A percentile compares a stretch with the other conserved stretches of the same genome.
These are phyloP conservation scores for Aphelinus certus DNA, from an alignment of 1,140 invertebrate genomes.

Conservation along the genomic window DNA sequence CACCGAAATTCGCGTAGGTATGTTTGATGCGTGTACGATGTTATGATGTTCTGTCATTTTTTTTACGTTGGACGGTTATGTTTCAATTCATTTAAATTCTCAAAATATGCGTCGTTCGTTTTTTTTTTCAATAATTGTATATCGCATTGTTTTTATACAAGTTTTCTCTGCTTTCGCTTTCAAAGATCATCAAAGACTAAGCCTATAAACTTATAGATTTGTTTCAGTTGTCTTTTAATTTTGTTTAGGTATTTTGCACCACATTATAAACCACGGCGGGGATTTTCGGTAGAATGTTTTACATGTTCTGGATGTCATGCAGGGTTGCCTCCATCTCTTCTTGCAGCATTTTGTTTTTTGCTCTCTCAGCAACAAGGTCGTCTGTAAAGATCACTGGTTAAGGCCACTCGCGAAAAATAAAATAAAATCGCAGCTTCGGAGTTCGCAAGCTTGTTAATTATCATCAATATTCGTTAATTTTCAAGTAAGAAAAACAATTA, in stretches of 20 bases:
- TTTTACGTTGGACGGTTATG: neutral
- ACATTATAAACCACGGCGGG: conserved; percentile 50
- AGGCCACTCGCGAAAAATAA: conserved; percentile 47
- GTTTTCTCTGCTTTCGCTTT: conserved; percentile 12
- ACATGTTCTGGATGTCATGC: conserved; percentile 99
- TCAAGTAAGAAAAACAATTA: conserved; percentile 23
- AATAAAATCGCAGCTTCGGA: conserved; percentile 28
- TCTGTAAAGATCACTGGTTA: conserved; percentile 79
- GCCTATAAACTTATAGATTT: neutral
- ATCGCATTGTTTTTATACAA: neutral
- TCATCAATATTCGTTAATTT: conserved; percentile 9
- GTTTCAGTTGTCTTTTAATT: conserved; percentile 36
- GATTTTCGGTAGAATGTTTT: conserved; percentile 62
- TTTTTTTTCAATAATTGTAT: neutral
- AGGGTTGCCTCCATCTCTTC: conserved; percentile 99
- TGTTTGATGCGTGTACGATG: too few species aligned
- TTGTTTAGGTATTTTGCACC: conserved; percentile 48
- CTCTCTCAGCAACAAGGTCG: conserved; percentile 93
- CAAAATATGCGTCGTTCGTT: conserved; percentile 8
- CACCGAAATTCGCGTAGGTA: too few species aligned
- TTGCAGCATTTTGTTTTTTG: conserved; percentile 95
- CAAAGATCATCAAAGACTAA: conserved; percentile 20
- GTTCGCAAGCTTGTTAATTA: conserved; percentile 27
- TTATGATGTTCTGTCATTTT: neutral
- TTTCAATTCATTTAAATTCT: neutral